A percentile compares a stretch with the other conserved stretches of the same genome.
Evolutionary conservation across 2,797 vertebrate genomes (phyloP).

Genomic region (Gila robusta): DNA sequence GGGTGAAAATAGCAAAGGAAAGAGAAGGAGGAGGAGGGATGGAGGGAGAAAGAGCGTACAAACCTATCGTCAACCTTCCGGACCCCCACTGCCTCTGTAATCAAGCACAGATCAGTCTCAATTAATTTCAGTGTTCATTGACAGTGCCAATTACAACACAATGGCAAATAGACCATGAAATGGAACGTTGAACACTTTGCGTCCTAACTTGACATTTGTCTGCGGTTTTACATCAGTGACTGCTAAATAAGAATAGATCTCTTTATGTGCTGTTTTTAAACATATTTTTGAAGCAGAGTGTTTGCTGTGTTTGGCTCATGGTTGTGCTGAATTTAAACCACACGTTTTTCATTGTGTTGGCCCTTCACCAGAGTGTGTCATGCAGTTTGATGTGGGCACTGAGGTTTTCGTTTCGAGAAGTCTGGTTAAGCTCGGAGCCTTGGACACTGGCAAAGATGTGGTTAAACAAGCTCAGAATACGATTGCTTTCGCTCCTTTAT

Average conservation of each 20-base stretch:
- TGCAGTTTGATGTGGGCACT: slow-evolving; percentile 73
- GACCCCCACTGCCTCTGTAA: slow-evolving; percentile 69
- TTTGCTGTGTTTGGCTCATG: slow-evolving; percentile 50
- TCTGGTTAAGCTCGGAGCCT: slow-evolving; percentile 62
- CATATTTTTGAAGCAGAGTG: slow-evolving; percentile 13
- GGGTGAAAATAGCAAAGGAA: slow-evolving; percentile 55
- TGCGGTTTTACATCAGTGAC: slow-evolving; percentile 52
- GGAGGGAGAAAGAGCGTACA: slow-evolving; percentile 64
- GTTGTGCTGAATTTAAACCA: slow-evolving; percentile 33
- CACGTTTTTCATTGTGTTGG: slow-evolving; percentile 42
- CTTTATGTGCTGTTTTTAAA: slow-evolving; percentile 21
- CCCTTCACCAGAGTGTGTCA: slow-evolving; percentile 52
- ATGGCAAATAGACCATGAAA: slow-evolving; percentile 54
- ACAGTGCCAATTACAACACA: slow-evolving; percentile 66
- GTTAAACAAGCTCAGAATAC: slow-evolving; percentile 67
- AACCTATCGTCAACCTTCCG: slow-evolving; percentile 78
- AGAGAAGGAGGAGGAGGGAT: slow-evolving; percentile 41
- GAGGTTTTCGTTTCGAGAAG: slow-evolving; percentile 54
- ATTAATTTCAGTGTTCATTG: slow-evolving; percentile 73
- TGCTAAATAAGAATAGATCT: slow-evolving; percentile 53
- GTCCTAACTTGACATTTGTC: slow-evolving; percentile 51
- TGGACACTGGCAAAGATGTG: slow-evolving; percentile 63
- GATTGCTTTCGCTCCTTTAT: slow-evolving; percentile 56
- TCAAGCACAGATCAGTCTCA: slow-evolving; percentile 69
- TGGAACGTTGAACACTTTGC: slow-evolving; percentile 23